Percentiles rank a stretch among this genome's conserved stretches.
Conservation (phyloP, 2,113 vertebrate genomes). For the Rhinichthys klamathensis region DNA sequence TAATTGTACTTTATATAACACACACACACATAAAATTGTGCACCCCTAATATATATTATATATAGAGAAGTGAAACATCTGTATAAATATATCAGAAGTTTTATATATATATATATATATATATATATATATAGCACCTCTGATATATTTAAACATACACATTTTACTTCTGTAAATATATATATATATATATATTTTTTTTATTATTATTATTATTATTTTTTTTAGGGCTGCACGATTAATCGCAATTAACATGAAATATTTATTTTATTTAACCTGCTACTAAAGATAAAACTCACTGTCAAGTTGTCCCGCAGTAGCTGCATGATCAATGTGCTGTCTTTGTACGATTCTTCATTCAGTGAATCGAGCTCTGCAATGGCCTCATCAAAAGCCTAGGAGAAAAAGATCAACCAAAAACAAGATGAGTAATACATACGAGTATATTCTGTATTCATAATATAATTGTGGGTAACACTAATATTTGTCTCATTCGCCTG, state of each 20-base stretch:
- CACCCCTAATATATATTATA: no score
- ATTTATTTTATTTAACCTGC: background rate
- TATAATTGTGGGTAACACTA: background rate
- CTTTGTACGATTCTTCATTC: conserved; percentile 94
- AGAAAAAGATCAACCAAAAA: conserved; percentile 35
- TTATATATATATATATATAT: no score
- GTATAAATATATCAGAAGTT: no score
- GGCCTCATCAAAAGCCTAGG: conserved; percentile 93
- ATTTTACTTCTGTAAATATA: no score
- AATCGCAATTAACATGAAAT: no score
- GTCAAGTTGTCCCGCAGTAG: conserved; percentile 98
- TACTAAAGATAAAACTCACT: conserved; percentile 63
- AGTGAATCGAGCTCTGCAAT: conserved; percentile 88
- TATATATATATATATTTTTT: no score
- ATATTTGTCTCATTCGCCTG: background rate
- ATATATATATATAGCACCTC: no score
- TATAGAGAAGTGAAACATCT: no score
- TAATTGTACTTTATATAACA: background rate
- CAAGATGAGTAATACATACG: background rate
- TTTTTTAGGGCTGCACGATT: no score
- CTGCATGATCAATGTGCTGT: conserved; percentile 99
- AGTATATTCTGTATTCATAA: background rate
- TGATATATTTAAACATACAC: no score
- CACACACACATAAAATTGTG: no score
- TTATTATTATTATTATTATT: no score